These are phyloP conservation scores for Bombyx huttoni DNA, from an alignment of 2,888 invertebrate species.

Conservation along the genomic window DNA sequence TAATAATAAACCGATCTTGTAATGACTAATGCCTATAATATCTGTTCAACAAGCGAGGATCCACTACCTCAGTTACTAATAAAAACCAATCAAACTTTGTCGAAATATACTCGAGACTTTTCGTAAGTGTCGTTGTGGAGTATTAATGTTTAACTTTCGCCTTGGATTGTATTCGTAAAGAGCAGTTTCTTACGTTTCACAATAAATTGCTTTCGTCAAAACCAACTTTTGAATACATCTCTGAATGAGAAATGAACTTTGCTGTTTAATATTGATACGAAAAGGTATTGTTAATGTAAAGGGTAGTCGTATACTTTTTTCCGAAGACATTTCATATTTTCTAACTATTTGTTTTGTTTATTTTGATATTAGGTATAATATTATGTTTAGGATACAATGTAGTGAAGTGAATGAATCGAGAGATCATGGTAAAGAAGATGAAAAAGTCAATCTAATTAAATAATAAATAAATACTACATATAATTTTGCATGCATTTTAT, in stretches of 20 bases:
- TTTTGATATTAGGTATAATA: no score
- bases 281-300: slow-evolving; percentile 1
- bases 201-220: neutral
- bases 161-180: neutral
- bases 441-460: no score
- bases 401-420: no score
- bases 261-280: neutral
- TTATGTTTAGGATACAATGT: no score
- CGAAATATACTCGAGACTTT: neutral
- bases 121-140: neutral
- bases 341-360: no score
- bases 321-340: no score
- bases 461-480: no score
- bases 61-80: neutral
- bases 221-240: neutral
- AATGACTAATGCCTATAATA: no score
- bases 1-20: no score
- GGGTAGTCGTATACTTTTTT: neutral
- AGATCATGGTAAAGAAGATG: no score
- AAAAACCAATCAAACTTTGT: neutral
- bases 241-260: slow-evolving; percentile 1
- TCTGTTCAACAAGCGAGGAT: no score
- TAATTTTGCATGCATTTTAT: no score
- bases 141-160: neutral
- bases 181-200: neutral